Conservation (phyloP, 2,113 vertebrate genomes). For the Montifringilla adamsi region DNA sequence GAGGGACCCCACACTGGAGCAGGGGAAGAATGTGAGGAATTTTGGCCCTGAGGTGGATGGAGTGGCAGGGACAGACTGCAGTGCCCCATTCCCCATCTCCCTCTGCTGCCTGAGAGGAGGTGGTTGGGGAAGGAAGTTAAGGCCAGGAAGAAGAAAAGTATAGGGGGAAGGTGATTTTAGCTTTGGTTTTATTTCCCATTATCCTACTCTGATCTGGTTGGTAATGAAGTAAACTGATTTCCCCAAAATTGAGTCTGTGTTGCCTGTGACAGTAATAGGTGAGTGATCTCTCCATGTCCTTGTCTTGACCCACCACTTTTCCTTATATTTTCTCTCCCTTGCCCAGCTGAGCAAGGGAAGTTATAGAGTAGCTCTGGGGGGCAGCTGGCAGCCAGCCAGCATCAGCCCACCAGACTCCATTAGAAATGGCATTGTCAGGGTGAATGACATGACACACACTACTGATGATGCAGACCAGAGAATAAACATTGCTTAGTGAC, state of each 20-base stretch:
- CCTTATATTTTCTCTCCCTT: not conserved
- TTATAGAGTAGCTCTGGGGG: not conserved
- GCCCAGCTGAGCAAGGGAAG: not conserved
- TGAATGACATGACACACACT: not conserved
- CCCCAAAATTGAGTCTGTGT: accelerated
- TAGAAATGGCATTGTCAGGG: not conserved
- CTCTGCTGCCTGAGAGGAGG: not conserved
- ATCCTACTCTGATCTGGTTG: not conserved
- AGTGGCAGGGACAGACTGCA: not conserved
- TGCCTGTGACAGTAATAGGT: accelerated
- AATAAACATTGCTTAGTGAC: not conserved
- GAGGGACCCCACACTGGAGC: not conserved
- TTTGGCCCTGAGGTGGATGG: not conserved
- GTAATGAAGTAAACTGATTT: not conserved
- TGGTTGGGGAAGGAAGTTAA: not conserved
- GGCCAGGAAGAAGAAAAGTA: not conserved
- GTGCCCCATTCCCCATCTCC: not conserved
- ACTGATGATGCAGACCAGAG: not conserved
- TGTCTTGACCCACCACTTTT: not conserved
- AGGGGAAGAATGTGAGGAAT: not conserved
- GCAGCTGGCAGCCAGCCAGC: not conserved
- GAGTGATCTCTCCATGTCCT: not conserved
- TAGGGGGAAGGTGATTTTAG: not conserved
- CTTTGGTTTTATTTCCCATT: not conserved
- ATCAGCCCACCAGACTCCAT: not conserved